Conservation (phyloP, 2,113 vertebrate species). For the Bubo blakistoni region DNA sequence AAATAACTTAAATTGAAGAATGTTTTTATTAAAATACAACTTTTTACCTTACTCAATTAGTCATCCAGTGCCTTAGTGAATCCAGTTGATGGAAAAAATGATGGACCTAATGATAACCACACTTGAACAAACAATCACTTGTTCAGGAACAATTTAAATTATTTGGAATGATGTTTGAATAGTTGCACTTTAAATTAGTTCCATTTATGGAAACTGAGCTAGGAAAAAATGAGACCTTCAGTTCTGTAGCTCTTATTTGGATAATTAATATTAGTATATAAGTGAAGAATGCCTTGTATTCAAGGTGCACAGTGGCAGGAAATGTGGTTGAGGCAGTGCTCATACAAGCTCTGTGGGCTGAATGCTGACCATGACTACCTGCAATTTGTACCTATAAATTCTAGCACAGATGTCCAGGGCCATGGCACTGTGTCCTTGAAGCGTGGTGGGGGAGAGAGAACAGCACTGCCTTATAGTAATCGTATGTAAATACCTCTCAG, state of each 20-base stretch:
- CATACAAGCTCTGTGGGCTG: background rate
- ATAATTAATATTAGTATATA: background rate
- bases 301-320: background rate
- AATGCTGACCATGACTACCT: background rate
- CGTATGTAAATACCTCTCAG: background rate
- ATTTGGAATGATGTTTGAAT: background rate
- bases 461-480: background rate
- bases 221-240: background rate
- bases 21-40: background rate
- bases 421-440: background rate
- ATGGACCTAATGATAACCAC: background rate
- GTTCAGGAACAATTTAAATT: background rate
- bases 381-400: background rate
- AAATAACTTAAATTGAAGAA: background rate
- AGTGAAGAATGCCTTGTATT: background rate
- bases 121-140: background rate
- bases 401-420: background rate
- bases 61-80: background rate
- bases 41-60: background rate
- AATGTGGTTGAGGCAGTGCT: background rate
- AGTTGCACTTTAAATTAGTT: background rate
- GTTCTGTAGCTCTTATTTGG: background rate
- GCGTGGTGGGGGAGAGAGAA: background rate
- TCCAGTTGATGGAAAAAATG: background rate
- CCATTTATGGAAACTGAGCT: background rate